phyloP scores from a whole-genome alignment of 2,797 vertebrate genomes.

The Notoglanidium macrostoma region DNA sequence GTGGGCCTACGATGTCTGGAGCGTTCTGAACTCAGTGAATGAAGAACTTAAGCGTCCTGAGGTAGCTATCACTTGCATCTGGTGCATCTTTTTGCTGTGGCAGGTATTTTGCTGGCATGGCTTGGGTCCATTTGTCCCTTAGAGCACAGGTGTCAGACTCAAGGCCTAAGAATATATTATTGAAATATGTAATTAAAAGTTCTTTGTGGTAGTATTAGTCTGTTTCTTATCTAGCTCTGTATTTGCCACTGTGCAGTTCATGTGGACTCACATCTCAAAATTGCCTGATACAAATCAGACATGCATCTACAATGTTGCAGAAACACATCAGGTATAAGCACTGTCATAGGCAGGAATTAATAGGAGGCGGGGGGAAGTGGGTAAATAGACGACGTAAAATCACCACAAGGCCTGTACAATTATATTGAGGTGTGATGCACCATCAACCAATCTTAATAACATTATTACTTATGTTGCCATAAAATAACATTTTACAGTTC shows the following conservation, averaged over 20 bases:
- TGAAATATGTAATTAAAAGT: background rate
- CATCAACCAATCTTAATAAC: too few relatives aligned
- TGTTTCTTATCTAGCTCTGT: background rate
- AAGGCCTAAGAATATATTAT: background rate
- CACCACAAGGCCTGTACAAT: too few relatives aligned
- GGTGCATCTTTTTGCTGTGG: background rate
- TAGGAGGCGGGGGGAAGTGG: background rate
- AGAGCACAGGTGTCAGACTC: background rate
- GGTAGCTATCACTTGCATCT: constrained; percentile 62
- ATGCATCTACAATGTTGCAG: background rate
- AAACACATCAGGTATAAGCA: background rate
- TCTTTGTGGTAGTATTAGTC: background rate
- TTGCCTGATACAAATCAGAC: background rate
- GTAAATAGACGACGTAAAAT: too few relatives aligned
- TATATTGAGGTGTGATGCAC: too few relatives aligned
- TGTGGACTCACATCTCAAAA: background rate
- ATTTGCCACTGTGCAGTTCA: background rate
- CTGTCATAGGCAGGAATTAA: background rate
- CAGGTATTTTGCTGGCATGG: background rate
- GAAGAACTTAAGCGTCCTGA: constrained; percentile 86
- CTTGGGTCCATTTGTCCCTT: background rate
- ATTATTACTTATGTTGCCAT: too few relatives aligned
- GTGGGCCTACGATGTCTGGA: constrained; percentile 81
- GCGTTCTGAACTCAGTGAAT: constrained; percentile 65
- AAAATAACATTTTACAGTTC: too few relatives aligned